These are phyloP conservation scores for Rhynchomys soricoides DNA, from an alignment of 2,113 vertebrate genomes.

Conservation along the genomic window DNA sequence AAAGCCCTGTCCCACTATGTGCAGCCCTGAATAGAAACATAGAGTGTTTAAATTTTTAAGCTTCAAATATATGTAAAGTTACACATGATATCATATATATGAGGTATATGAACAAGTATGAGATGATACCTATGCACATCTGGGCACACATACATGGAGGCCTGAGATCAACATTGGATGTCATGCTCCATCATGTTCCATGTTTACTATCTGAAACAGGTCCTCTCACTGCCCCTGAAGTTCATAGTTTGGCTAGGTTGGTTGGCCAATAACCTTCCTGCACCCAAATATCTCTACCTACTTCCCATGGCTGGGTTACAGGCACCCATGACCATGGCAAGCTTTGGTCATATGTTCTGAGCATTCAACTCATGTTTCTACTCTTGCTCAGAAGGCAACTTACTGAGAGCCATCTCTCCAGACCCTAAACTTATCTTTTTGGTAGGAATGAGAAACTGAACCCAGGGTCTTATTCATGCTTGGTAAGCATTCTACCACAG, in stretches of 20 bases:
- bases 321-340: not conserved
- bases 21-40: rapidly evolving
- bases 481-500: not conserved
- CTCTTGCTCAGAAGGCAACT: no score
- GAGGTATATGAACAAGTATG: not conserved
- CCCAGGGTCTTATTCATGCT: not conserved
- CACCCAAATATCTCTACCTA: not conserved
- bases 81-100: not conserved
- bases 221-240: not conserved
- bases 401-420: not conserved
- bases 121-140: no score
- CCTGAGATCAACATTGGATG: not conserved
- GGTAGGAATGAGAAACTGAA: no score
- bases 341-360: not conserved
- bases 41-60: not conserved
- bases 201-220: no score
- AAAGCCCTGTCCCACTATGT: rapidly evolving
- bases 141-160: no score
- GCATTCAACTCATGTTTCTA: not conserved
- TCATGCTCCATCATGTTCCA: not conserved
- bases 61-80: not conserved
- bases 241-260: not conserved
- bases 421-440: not conserved
- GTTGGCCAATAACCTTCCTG: not conserved
- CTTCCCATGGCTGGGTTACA: not conserved